Conservation (phyloP, 2,888 invertebrate genomes). For the Beris morrisii region DNA sequence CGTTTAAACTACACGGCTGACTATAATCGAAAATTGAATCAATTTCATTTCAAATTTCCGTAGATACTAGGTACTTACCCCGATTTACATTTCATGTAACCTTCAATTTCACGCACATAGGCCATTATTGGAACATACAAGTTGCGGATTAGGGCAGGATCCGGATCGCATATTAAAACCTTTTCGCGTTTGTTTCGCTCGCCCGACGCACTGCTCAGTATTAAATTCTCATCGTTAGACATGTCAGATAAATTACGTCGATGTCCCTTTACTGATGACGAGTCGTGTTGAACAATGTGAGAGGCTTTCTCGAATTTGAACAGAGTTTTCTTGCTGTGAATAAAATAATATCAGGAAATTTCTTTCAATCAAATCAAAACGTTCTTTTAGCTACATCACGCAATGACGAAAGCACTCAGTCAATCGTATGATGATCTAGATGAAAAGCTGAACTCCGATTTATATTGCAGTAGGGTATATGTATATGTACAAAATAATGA, state of each 20-base stretch:
- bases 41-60: conserved; percentile 3
- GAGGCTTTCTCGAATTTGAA: conserved; percentile 72
- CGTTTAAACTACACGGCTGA: conserved; percentile 74
- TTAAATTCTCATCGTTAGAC: conserved; percentile 51
- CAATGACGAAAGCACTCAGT: too few species aligned
- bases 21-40: conserved; percentile 47
- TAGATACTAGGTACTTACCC: conserved; percentile 56
- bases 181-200: conserved; percentile 58
- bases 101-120: conserved; percentile 84
- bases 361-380: neutral
- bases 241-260: conserved; percentile 54
- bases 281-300: conserved; percentile 40
- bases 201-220: conserved; percentile 40
- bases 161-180: conserved; percentile 74
- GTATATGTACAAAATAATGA: too few species aligned
- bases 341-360: conserved; percentile 29
- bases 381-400: too few species aligned
- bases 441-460: too few species aligned
- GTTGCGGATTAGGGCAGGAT: conserved; percentile 73
- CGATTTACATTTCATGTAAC: conserved; percentile 61
- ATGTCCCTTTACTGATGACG: conserved; percentile 48
- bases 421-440: too few species aligned
- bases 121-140: conserved; percentile 81
- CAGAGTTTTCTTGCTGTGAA: conserved; percentile 62
- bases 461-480: too few species aligned